These are phyloP conservation scores for Neogobius melanostomus DNA, from an alignment of 2,113 vertebrate species.

Conservation along the genomic window DNA sequence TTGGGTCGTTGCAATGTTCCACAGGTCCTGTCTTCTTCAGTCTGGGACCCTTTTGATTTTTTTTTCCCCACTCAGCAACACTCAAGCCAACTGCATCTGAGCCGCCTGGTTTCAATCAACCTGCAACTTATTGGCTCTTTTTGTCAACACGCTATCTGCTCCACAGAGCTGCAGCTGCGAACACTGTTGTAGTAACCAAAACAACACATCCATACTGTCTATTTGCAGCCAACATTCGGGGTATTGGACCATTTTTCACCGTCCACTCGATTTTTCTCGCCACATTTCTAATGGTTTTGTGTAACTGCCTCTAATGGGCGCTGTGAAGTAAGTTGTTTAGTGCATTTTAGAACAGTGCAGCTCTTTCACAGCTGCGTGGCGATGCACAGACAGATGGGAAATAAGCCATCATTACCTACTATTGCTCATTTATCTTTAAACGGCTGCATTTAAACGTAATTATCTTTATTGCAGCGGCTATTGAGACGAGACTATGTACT, in stretches of 20 bases:
- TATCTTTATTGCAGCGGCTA: slow-evolving; percentile 69
- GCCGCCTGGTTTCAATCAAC: slow-evolving; percentile 47
- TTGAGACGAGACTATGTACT: slow-evolving; percentile 44
- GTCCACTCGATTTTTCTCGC: slow-evolving; percentile 15
- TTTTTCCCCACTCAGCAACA: slow-evolving; percentile 47
- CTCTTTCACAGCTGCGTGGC: slow-evolving; percentile 63
- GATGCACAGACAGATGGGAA: slow-evolving; percentile 67
- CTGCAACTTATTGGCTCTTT: slow-evolving; percentile 47
- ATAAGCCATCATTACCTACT: slow-evolving; percentile 73
- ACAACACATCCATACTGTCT: slow-evolving; percentile 24
- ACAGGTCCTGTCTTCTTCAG: slow-evolving; percentile 12
- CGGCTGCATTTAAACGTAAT: slow-evolving; percentile 72
- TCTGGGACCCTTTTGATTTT: slow-evolving; percentile 21
- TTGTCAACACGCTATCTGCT: slow-evolving; percentile 34
- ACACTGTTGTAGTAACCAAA: slow-evolving; percentile 42
- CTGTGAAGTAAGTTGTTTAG: slow-evolving; percentile 24
- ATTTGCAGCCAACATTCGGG: slow-evolving; percentile 8
- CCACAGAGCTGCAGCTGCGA: slow-evolving; percentile 28
- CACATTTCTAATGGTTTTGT: background rate
- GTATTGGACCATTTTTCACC: background rate
- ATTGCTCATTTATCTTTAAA: slow-evolving; percentile 79
- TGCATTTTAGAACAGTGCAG: slow-evolving; percentile 48
- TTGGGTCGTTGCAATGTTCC: slow-evolving; percentile 43
- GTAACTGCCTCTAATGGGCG: slow-evolving; percentile 4
- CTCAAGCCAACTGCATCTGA: slow-evolving; percentile 36